phyloP scores from a whole-genome alignment of 2,888 invertebrate genomes.

The Quadriops clusia region DNA sequence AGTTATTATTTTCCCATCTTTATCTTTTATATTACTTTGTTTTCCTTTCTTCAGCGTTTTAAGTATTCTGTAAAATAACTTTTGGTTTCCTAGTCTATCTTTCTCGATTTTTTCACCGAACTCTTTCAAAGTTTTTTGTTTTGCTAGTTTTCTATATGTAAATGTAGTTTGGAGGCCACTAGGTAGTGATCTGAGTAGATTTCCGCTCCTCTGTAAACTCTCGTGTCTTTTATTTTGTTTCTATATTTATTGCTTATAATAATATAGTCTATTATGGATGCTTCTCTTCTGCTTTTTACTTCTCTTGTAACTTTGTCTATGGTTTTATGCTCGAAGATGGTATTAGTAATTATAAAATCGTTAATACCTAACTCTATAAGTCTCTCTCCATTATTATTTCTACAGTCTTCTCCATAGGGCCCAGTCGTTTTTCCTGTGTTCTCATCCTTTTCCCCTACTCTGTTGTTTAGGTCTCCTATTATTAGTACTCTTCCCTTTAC shows the following conservation, averaged over 20 bases:
- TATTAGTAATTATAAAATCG: constrained; percentile 8
- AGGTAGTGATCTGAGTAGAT: constrained; percentile 7
- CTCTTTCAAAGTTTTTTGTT: no score
- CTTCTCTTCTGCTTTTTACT: constrained; percentile 4
- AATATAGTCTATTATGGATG: constrained; percentile 9
- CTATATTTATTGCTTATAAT: constrained; percentile 7
- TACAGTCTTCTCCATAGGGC: constrained; percentile 1
- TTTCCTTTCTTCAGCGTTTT: no score
- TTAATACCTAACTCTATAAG: constrained; percentile 8
- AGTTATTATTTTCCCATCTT: no score
- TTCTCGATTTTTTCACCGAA: no score
- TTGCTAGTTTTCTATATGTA: neutral
- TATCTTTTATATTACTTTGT: no score
- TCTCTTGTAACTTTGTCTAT: constrained; percentile 9
- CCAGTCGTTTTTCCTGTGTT: constrained; percentile 3
- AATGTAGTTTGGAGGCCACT: constrained; percentile 2
- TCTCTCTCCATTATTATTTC: constrained; percentile 9
- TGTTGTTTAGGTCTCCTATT: constrained; percentile 7
- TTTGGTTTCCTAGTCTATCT: no score
- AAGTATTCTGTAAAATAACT: no score
- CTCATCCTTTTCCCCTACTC: constrained; percentile 7
- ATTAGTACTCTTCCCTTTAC: constrained; percentile 7
- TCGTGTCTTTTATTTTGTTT: constrained; percentile 6
- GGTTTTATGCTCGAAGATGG: constrained; percentile 6
- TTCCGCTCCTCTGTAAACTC: constrained; percentile 8